A percentile compares a stretch with the other conserved stretches of the same genome.
Evolutionary conservation across 2,888 invertebrate species (phyloP).

Genomic region (Hydrotaea diabolus): DNA sequence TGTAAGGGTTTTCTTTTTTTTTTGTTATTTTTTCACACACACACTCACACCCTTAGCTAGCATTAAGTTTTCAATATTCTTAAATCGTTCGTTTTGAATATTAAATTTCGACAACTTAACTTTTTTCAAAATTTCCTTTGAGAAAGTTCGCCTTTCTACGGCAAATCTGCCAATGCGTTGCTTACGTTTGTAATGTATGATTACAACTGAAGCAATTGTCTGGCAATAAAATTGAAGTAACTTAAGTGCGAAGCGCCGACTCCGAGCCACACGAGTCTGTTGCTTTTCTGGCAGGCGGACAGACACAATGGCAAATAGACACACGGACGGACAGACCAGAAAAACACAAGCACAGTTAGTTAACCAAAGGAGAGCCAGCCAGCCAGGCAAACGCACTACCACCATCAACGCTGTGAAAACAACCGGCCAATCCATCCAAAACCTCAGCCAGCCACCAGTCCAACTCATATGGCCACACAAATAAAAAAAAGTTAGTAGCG

Average conservation of each 20-base stretch:
- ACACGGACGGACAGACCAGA: neutral
- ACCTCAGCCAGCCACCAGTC: neutral
- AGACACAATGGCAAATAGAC: constrained; percentile 4
- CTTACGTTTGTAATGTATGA: constrained; percentile 63
- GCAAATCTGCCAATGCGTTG: constrained; percentile 47
- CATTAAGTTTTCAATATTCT: too few species aligned
- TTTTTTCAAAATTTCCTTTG: neutral
- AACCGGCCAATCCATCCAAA: constrained; percentile 23
- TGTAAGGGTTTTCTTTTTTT: neutral
- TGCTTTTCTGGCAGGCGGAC: constrained; percentile 23
- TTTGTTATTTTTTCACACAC: neutral
- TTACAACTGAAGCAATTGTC: constrained; percentile 65
- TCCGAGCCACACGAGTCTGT: constrained; percentile 38
- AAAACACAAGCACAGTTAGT: neutral
- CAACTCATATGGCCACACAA: neutral
- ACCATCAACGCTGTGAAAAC: neutral
- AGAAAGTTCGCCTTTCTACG: constrained; percentile 1
- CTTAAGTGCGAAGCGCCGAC: constrained; percentile 63
- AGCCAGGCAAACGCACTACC: neutral
- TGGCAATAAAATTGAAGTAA: constrained; percentile 63
- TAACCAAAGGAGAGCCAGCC: constrained; percentile 7
- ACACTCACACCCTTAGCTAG: too few species aligned
- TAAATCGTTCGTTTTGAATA: too few species aligned
- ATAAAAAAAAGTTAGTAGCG: neutral
- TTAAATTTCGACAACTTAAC: too few species aligned